Conservation (phyloP, 2,888 invertebrate genomes). For the Magallana nippona region DNA sequence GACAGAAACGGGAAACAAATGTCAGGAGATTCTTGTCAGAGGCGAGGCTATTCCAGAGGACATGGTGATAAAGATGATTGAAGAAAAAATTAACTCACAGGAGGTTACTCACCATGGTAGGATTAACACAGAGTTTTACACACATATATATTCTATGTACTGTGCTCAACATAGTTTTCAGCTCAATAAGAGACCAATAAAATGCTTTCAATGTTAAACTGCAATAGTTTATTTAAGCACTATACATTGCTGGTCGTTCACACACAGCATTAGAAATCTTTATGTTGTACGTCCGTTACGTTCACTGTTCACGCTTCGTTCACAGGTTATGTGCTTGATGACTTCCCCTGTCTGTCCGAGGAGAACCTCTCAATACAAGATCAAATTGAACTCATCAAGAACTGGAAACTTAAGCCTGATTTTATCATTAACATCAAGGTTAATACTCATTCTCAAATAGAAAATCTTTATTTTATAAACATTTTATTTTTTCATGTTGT, state of each 20-base stretch:
- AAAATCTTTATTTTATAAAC: not conserved
- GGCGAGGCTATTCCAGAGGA: slow-evolving; percentile 79
- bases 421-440: slow-evolving; percentile 79
- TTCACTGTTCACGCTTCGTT: not conserved
- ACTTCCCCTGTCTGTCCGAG: slow-evolving; percentile 77
- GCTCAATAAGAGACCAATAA: no score
- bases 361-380: slow-evolving; percentile 75
- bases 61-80: slow-evolving; percentile 76
- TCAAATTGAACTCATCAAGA: slow-evolving; percentile 78
- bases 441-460: slow-evolving; percentile 6
- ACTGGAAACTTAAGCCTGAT: slow-evolving; percentile 79
- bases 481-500: not conserved
- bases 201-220: not conserved
- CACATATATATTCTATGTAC: not conserved
- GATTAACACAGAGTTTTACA: slow-evolving; percentile 8
- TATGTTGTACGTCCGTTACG: not conserved
- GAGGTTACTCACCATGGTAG: slow-evolving; percentile 80
- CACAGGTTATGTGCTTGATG: slow-evolving; percentile 79
- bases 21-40: slow-evolving; percentile 73
- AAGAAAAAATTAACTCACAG: slow-evolving; percentile 78
- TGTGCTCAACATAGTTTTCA: not conserved
- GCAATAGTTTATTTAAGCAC: not conserved
- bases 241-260: not conserved
- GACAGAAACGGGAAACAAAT: slow-evolving; percentile 76
- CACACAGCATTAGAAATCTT: slow-evolving; percentile 4